These are phyloP conservation scores for Sinella curviseta DNA, from an alignment of 1,140 invertebrate genomes.

Conservation along the genomic window DNA sequence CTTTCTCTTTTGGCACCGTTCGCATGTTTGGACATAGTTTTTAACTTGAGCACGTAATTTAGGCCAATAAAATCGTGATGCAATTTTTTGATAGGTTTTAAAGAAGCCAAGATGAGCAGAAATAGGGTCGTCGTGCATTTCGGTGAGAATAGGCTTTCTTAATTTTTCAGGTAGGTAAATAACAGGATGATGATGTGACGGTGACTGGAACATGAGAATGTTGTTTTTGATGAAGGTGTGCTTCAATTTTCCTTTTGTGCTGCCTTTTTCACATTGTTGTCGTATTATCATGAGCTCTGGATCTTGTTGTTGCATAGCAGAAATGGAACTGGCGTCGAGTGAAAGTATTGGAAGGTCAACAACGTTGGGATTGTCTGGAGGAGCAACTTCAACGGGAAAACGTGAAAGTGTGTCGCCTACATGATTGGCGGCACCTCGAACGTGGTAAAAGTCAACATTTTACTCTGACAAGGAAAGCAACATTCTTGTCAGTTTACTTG, in stretches of 20 bases:
- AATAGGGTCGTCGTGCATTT: too few species aligned
- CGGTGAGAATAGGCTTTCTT: too few species aligned
- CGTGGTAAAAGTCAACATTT: neutral
- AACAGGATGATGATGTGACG: neutral
- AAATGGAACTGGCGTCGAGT: neutral
- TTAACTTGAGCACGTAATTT: neutral
- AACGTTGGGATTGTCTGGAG: too few species aligned
- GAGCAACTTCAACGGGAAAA: too few species aligned
- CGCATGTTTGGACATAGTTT: neutral
- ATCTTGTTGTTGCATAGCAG: neutral
- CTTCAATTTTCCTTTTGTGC: too few species aligned
- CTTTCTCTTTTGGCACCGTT: neutral
- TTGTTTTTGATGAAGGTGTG: too few species aligned
- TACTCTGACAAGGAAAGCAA: neutral
- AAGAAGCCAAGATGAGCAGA: too few species aligned
- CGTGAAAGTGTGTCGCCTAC: neutral
- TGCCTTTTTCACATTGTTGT: neutral
- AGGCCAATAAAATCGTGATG: too few species aligned
- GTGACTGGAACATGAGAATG: neutral
- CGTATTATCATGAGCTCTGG: neutral
- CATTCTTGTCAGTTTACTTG: constrained; percentile 8
- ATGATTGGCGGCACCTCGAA: neutral
- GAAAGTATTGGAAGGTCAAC: too few species aligned
- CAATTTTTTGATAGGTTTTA: too few species aligned
- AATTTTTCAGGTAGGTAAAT: too few species aligned